Evolutionary conservation across 2,113 vertebrate genomes (phyloP).

Genomic region (Cavia porcellus): DNA sequence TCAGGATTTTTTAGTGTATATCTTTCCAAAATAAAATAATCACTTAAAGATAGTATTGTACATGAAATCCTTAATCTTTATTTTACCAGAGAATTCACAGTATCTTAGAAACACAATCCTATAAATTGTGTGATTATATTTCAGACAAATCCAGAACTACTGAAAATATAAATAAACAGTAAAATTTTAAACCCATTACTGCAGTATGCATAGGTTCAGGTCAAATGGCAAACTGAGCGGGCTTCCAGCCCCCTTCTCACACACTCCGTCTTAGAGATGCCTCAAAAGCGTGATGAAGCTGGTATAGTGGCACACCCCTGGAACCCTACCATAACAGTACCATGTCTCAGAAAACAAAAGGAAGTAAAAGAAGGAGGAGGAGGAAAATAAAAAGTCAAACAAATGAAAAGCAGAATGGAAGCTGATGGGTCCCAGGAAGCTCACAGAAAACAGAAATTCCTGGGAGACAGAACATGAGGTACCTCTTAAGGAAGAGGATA

Average conservation of each 20-base stretch:
- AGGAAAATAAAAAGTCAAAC: not conserved
- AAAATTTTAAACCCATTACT: not conserved
- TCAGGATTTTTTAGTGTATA: not conserved
- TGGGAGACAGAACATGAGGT: not conserved
- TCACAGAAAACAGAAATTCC: not conserved
- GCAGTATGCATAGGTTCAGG: not conserved
- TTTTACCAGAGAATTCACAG: not conserved
- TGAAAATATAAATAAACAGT: not conserved
- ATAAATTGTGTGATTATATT: not conserved
- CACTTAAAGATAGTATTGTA: not conserved
- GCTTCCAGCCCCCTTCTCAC: not conserved
- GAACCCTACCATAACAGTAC: not conserved
- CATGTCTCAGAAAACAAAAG: not conserved
- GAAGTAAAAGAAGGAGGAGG: not conserved
- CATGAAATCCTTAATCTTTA: not conserved
- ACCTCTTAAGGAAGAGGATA: not conserved
- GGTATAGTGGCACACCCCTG: not conserved
- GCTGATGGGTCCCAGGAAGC: not conserved
- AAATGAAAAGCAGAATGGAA: not conserved
- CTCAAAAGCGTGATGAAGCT: not conserved
- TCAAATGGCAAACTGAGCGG: not conserved
- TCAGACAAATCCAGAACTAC: not conserved
- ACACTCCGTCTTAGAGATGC: not conserved
- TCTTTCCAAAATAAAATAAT: constrained; percentile 27
- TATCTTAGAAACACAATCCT: not conserved